Base-by-base conservation (phyloP, 92 coral and sea anemone genomes). In the Virgularia gustaviana region DNA sequence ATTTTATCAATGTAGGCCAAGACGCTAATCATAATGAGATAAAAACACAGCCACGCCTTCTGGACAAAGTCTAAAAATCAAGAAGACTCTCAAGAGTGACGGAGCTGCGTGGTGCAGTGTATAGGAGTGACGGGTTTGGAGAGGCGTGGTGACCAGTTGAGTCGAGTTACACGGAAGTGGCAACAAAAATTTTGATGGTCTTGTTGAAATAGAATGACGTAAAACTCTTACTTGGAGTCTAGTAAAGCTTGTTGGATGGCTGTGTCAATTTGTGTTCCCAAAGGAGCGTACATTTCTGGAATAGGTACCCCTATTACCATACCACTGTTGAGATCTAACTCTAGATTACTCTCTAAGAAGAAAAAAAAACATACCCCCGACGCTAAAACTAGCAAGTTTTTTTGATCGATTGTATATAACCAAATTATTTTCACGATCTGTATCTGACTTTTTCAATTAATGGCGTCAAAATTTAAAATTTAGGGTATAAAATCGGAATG, bases 261-360 rank as follows among this genome's bases (percentile, higher is more conserved):
- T 36, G 73, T 76, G 49, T 91, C 92, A 37, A 89, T 83, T 52
- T 79, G 81, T 8, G 78, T 81, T 53, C 96, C 97, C 27, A 84
- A 77, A 7, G 80, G 86, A 20, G 90, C 91, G 10, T 83, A 80
- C 12, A 67, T 74, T n/a, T 83, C 81, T 11, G 96, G 83, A 13
- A 89, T 86, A 23, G 98, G 98, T 39, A 92, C 96, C 32, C 92
- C 98, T 19, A 92, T 75, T 39, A 92, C 85, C 65, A 92, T 68
- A 18, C 98, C 98, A 77, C 95, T 92, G 65, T 65, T 86, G 23
- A 90, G 83, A 39, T 87, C 96, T 53, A 92, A 78, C 35, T 86
- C 83, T 33, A 78, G 49, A 84, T 81, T 88, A 62, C 95, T 78
- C 65, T 91, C 97, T 91, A 60, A 63, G 72, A 34, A 76, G 23